phyloP scores from a whole-genome alignment of 2,797 vertebrate genomes.

The Mergus octosetaceus region DNA sequence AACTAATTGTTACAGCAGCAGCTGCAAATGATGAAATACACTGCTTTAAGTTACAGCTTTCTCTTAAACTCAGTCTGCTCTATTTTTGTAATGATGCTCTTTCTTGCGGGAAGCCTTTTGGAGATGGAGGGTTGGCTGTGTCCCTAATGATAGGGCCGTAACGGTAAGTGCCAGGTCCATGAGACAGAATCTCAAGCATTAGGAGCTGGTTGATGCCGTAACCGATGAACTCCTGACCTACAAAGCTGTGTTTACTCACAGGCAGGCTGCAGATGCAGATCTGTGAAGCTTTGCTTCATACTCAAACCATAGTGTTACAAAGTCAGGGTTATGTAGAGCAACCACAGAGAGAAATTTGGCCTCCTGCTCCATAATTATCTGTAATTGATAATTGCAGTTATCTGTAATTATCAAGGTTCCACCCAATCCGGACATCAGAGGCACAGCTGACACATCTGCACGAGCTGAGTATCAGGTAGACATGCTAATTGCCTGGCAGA shows the following conservation, averaged over 20 bases:
- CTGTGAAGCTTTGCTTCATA: not conserved
- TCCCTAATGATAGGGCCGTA: not conserved
- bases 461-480: not conserved
- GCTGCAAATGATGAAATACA: not conserved
- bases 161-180: fast-evolving
- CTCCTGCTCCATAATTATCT: constrained; percentile 15
- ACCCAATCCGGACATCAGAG: not conserved
- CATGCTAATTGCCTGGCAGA: not conserved
- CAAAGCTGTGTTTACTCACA: not conserved
- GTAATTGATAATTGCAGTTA: constrained; percentile 8
- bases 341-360: not conserved
- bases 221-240: constrained; percentile 25
- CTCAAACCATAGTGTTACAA: not conserved
- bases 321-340: not conserved
- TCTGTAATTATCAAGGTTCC: not conserved
- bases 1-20: not conserved
- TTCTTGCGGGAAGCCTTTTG: constrained; percentile 26
- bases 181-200: not conserved
- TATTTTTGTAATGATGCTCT: not conserved
- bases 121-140: not conserved
- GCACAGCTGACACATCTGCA: not conserved
- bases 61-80: not conserved
- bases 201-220: not conserved
- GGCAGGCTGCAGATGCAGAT: not conserved
- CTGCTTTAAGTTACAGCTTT: not conserved